Percentiles rank a stretch among this genome's conserved stretches.
phyloP scores from a whole-genome alignment of 2,797 vertebrate genomes.

The Limnodromus scolopaceus region DNA sequence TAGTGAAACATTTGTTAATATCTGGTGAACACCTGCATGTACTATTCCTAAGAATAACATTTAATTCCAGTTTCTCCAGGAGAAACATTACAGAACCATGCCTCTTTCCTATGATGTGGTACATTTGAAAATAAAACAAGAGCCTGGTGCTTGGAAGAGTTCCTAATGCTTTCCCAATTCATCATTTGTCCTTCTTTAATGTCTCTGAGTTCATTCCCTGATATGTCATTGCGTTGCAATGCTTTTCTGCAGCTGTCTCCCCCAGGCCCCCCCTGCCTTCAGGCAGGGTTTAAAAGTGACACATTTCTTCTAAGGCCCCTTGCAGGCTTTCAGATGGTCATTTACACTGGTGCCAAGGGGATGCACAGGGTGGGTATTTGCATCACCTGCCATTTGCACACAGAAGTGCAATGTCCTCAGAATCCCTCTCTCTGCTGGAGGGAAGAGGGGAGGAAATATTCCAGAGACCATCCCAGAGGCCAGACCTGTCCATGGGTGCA shows the following conservation, averaged over 20 bases:
- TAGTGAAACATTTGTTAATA: conserved; percentile 19
- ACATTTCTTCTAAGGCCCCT: background rate
- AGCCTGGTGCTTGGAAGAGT: background rate
- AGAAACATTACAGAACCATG: background rate
- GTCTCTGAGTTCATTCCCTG: background rate
- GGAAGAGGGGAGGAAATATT: background rate
- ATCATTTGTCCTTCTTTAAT: background rate
- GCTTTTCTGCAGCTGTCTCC: background rate
- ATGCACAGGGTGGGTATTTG: background rate
- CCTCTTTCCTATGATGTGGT: background rate
- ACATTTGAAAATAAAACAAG: conserved; percentile 7
- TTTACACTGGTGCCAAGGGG: background rate
- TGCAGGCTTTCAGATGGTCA: background rate
- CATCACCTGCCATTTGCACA: background rate
- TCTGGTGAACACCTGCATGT: conserved; percentile 30
- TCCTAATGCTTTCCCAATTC: background rate
- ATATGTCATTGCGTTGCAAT: background rate
- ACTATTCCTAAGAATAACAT: conserved; percentile 35
- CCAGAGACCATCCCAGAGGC: background rate
- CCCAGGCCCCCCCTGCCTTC: rapidly evolving
- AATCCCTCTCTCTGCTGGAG: background rate
- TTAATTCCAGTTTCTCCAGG: background rate
- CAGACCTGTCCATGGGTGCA: background rate
- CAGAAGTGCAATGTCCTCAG: background rate
- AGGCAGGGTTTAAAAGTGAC: background rate